Percentiles rank a stretch among this genome's conserved stretches.
phyloP scores from a whole-genome alignment of 2,888 invertebrate species.

The Ennomos quercinarius region DNA sequence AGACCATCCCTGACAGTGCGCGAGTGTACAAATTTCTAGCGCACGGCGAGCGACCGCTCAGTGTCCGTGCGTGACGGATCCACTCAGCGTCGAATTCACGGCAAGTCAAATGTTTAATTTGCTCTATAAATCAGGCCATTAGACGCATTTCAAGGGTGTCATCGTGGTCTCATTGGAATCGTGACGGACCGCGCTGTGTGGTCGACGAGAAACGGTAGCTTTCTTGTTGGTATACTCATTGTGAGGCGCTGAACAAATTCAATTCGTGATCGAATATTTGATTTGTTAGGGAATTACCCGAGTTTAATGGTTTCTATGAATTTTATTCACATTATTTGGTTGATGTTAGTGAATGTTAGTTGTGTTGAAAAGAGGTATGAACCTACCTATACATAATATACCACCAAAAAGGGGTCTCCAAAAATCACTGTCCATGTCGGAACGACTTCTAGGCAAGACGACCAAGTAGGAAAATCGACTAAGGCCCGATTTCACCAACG shows the following conservation, averaged over 20 bases:
- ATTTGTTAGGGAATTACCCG: conserved; percentile 42
- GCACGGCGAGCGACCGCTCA: conserved; percentile 46
- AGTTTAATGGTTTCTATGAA: background rate
- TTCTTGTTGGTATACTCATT: conserved; percentile 67
- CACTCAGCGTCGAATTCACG: conserved; percentile 84
- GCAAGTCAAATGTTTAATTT: conserved; percentile 86
- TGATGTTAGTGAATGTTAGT: no score
- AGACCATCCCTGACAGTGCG: conserved; percentile 6
- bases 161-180: conserved; percentile 82
- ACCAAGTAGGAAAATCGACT: no score
- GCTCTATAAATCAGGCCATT: conserved; percentile 85
- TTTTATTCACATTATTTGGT: no score
- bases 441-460: no score
- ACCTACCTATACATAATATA: no score
- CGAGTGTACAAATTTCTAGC: conserved; percentile 37
- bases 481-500: no score
- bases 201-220: conserved; percentile 52
- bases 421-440: no score
- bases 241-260: conserved; percentile 62
- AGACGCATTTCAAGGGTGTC: conserved; percentile 85
- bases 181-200: conserved; percentile 79
- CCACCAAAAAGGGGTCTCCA: no score
- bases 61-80: conserved; percentile 82
- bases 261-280: conserved; percentile 49
- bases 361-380: no score